Evolutionary conservation across 2,797 vertebrate genomes (phyloP).

Genomic region (Syngnathus acus): DNA sequence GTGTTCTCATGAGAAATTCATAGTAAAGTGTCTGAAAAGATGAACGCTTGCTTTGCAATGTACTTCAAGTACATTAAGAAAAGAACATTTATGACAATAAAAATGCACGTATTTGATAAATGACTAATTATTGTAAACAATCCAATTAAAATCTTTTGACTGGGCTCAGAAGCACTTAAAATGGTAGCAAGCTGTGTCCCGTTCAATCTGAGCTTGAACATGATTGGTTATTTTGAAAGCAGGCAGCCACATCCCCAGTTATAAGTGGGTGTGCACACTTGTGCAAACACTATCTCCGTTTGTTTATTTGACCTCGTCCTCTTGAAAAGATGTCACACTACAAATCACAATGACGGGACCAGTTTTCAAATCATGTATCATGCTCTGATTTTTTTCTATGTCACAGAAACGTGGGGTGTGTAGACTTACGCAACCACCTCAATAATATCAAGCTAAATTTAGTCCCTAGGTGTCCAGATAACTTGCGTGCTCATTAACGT

Average conservation of each 20-base stretch:
- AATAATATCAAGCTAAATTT: not conserved
- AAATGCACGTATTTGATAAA: not conserved
- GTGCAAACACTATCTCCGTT: not conserved
- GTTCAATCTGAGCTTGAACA: not conserved
- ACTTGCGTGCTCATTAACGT: constrained; percentile 1
- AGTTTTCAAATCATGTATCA: too few relatives aligned
- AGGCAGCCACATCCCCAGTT: not conserved
- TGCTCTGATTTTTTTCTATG: not conserved
- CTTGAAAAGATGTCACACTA: not conserved
- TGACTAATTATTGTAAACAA: not conserved
- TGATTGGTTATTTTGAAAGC: not conserved
- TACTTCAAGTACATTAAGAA: too few relatives aligned
- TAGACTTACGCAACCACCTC: not conserved
- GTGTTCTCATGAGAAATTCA: not conserved
- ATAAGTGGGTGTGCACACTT: not conserved
- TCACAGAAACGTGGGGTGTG: not conserved
- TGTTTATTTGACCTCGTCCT: not conserved
- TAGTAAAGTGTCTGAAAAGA: not conserved
- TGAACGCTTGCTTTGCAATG: not conserved
- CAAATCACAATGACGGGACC: too few relatives aligned
- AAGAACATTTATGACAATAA: too few relatives aligned
- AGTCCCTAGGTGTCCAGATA: not conserved
- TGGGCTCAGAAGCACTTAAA: not conserved
- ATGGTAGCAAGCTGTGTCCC: not conserved
- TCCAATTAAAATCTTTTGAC: not conserved